These are phyloP conservation scores for Salmo trutta DNA, from an alignment of 2,797 vertebrate species.

Conservation along the genomic window DNA sequence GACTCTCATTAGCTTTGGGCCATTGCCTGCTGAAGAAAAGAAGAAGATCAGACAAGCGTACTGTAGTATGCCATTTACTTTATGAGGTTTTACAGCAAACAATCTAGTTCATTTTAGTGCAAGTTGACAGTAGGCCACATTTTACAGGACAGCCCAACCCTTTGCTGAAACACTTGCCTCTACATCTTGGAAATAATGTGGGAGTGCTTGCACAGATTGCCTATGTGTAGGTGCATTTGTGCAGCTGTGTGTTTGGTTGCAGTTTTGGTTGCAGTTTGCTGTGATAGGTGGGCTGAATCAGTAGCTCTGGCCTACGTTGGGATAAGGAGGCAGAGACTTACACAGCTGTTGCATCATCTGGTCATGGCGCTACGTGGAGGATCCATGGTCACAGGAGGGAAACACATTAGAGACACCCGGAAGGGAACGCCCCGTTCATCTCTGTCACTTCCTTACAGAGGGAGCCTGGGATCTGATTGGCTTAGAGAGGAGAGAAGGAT, in stretches of 20 bases:
- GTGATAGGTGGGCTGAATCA: conserved; percentile 17
- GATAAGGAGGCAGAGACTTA: conserved; percentile 40
- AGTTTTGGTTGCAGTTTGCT: conserved; percentile 11
- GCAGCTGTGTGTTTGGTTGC: conserved; percentile 13
- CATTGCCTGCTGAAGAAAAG: background rate
- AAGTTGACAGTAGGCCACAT: background rate
- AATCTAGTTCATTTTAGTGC: conserved; percentile 14
- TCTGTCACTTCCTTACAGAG: conserved; percentile 47
- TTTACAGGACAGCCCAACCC: background rate
- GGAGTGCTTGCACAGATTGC: background rate
- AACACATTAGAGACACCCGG: conserved; percentile 26
- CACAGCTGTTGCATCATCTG: conserved; percentile 70
- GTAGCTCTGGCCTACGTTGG: conserved; percentile 33
- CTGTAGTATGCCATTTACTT: conserved; percentile 12
- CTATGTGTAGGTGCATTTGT: background rate
- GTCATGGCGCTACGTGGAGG: conserved; percentile 39
- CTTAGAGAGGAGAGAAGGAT: conserved; percentile 31
- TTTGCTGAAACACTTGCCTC: background rate
- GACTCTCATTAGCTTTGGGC: conserved; percentile 9
- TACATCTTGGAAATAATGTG: conserved; percentile 1
- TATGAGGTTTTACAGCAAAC: conserved; percentile 1
- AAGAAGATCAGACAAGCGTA: background rate
- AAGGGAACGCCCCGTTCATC: conserved; percentile 11
- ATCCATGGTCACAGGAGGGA: conserved; percentile 25
- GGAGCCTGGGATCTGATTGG: conserved; percentile 42